Base-by-base conservation (phyloP, 1,140 invertebrate species). In the Cotesia chilonis region DNA sequence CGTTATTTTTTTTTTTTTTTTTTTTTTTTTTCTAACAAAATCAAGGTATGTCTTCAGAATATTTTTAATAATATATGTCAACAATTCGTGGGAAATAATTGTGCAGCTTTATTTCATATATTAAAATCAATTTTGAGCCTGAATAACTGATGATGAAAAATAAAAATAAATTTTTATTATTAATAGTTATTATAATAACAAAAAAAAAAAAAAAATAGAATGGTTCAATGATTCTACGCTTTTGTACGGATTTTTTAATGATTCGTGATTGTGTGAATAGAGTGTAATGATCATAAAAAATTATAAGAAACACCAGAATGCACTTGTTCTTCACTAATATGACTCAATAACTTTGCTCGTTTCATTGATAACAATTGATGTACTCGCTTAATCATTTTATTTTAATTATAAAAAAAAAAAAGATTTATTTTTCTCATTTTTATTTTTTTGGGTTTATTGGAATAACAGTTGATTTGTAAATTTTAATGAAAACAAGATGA, bases 401-500 rank as follows among this genome's bases (percentile, higher is more conserved):
- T 47, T 47, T 47, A 47, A 47, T 47, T 7, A 47, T 47, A 7
- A 47, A 38, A n/a, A 37, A n/a, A 47, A 59, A n/a, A 47, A 68
- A 17, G 17, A 17, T 17, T 17, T 17, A 17, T 17, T 17, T 17
- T 17, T 17, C 1, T 17, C 1, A 17, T 17, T 17, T 51, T n/a
- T n/a, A 54, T 37, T 47, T 14, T 28, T 4, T 17, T 37, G 6
- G 51, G 38, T 37, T 14, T 28, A 1, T 17, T 37, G 2, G 35
- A 57, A 9, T 55, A n/a, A 12, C 14, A 12, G 41, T 47, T 47
- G 41, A 47, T 55, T 70, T 52, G 36, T 61, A 70, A 64, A 52
- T 65, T 55, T 71, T 57, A 37, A 70, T 80, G 60, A 75, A 84
- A 81, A 35, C 4, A 60, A 10, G 7, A 37, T 60, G 82, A 82